phyloP scores from a whole-genome alignment of 2,888 invertebrate species.

The Parelbella ahira region DNA sequence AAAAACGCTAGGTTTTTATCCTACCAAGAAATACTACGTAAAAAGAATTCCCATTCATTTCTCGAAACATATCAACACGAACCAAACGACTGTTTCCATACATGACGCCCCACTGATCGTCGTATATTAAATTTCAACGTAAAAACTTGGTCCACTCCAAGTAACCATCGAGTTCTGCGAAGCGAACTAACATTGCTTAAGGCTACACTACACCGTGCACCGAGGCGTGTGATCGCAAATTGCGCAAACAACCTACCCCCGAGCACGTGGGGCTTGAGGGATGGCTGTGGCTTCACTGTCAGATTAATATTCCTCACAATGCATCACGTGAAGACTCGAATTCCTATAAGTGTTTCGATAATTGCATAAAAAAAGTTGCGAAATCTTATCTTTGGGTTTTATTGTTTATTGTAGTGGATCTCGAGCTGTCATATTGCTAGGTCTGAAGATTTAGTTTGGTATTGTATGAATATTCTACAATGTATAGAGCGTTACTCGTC shows the following conservation, averaged over 20 bases:
- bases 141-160: constrained; percentile 10
- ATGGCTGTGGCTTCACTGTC: constrained; percentile 4
- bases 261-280: constrained; percentile 5
- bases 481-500: too few relatives aligned
- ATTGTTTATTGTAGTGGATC: too few relatives aligned
- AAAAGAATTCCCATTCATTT: constrained; percentile 1
- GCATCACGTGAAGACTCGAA: constrained; percentile 2
- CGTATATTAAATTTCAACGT: constrained; percentile 13
- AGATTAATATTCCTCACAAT: constrained; percentile 4
- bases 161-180: not conserved
- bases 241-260: constrained; percentile 30
- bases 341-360: constrained; percentile 5
- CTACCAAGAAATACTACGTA: not conserved
- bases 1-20: too few relatives aligned
- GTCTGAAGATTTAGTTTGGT: too few relatives aligned
- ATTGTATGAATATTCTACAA: too few relatives aligned
- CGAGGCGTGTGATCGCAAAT: constrained; percentile 31
- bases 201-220: constrained; percentile 1
- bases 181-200: too few relatives aligned
- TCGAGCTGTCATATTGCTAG: too few relatives aligned
- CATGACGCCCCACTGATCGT: too few relatives aligned
- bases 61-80: constrained; percentile 6
- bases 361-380: too few relatives aligned
- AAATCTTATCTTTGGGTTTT: too few relatives aligned
- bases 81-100: constrained; percentile 11